phyloP scores from a whole-genome alignment of 2,797 vertebrate genomes.

The Philypnodon macrostomus region DNA sequence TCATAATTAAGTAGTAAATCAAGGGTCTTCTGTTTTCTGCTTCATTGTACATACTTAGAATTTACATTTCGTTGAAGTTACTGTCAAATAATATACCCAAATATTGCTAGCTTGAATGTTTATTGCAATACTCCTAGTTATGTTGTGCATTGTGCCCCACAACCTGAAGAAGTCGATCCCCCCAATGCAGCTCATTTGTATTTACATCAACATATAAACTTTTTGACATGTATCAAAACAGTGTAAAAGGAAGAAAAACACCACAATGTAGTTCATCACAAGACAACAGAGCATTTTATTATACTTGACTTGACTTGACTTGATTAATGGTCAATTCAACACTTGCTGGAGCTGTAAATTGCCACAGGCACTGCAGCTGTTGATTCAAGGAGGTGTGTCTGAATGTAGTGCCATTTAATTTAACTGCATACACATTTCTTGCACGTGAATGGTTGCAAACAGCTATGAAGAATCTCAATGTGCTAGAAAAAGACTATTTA shows the following conservation, averaged over 20 bases:
- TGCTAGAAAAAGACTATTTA: constrained; percentile 1
- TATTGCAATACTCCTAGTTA: too few species aligned
- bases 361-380: constrained; percentile 45
- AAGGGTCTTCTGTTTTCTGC: too few species aligned
- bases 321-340: constrained; percentile 61
- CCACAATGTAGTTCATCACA: constrained; percentile 40
- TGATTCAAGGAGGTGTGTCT: constrained; percentile 33
- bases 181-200: constrained; percentile 10
- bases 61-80: too few species aligned
- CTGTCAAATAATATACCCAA: too few species aligned
- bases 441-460: constrained; percentile 43
- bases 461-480: constrained; percentile 37
- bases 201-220: constrained; percentile 35
- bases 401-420: constrained; percentile 42
- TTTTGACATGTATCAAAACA: constrained; percentile 55
- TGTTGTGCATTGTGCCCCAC: constrained; percentile 13
- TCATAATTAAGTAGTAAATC: too few species aligned
- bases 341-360: constrained; percentile 51
- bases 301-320: constrained; percentile 16
- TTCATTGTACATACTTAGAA: too few species aligned
- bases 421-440: constrained; percentile 49
- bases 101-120: too few species aligned
- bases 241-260: constrained; percentile 38
- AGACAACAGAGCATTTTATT: constrained; percentile 56
- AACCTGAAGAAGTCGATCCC: constrained; percentile 31